Conservation (phyloP, 2,888 invertebrate species). For the Epinotia ramella region DNA sequence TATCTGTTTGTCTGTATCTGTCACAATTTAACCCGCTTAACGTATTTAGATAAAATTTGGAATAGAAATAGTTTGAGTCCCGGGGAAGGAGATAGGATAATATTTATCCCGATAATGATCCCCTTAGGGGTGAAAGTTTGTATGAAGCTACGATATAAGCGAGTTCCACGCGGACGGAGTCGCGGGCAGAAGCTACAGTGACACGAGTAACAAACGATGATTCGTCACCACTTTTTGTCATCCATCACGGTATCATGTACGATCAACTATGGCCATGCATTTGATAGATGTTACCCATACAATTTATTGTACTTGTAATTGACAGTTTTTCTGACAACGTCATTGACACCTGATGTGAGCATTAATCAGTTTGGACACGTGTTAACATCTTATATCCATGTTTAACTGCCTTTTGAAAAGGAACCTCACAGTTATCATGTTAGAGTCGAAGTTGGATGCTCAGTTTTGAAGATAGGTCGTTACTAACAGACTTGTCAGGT, state of each 20-base stretch:
- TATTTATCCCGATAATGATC: too few species aligned
- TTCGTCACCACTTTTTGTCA: conserved; percentile 21
- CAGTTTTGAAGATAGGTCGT: background rate
- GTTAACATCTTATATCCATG: background rate
- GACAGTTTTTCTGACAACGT: conserved; percentile 30
- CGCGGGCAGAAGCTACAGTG: too few species aligned
- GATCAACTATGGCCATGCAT: background rate
- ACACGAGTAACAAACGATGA: conserved; percentile 16
- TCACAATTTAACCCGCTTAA: too few species aligned
- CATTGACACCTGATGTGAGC: conserved; percentile 31
- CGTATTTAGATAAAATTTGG: too few species aligned
- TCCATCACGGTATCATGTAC: conserved; percentile 19
- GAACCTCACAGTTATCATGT: background rate
- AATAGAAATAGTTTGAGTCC: too few species aligned
- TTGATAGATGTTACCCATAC: conserved; percentile 26
- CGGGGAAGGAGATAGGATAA: too few species aligned
- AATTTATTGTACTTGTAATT: conserved; percentile 25
- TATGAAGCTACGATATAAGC: too few species aligned
- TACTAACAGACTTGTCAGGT: background rate
- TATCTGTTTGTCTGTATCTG: too few species aligned
- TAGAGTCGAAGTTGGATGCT: background rate
- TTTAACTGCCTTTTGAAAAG: background rate
- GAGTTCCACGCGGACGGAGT: too few species aligned
- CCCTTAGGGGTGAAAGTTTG: too few species aligned
- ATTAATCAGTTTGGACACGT: conserved; percentile 21